These are phyloP conservation scores for Thaumatotibia leucotreta DNA, from an alignment of 1,140 invertebrate genomes.

Conservation along the genomic window DNA sequence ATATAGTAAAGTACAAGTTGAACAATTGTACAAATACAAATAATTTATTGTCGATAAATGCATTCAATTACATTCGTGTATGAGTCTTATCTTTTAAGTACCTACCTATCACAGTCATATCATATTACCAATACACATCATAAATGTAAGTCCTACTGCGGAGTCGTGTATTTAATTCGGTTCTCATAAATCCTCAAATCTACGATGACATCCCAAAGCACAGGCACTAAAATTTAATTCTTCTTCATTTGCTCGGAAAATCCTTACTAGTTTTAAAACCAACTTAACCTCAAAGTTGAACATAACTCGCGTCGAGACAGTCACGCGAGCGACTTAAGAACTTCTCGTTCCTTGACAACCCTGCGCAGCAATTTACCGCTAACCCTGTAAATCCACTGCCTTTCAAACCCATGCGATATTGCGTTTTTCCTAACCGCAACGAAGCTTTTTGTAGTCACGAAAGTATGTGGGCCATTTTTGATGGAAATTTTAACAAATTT, in stretches of 20 bases:
- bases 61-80: no score
- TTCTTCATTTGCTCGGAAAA: not conserved
- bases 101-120: no score
- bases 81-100: no score
- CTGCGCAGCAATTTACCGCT: slow-evolving; percentile 70
- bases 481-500: slow-evolving; percentile 7
- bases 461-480: slow-evolving; percentile 25
- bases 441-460: slow-evolving; percentile 51
- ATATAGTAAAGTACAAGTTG: no score
- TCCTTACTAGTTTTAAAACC: slow-evolving; percentile 9
- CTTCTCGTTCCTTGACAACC: slow-evolving; percentile 52
- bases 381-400: slow-evolving; percentile 72
- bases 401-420: slow-evolving; percentile 73
- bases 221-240: not conserved
- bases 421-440: slow-evolving; percentile 70
- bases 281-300: slow-evolving; percentile 1
- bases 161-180: no score
- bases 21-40: no score
- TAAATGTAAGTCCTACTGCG: no score
- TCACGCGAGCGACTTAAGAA: slow-evolving; percentile 46
- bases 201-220: not conserved
- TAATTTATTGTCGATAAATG: no score
- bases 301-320: not conserved
- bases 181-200: not conserved
- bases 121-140: no score